Percentiles rank a stretch among this genome's conserved stretches.
phyloP scores from a whole-genome alignment of 2,113 vertebrate species.

The Oreochromis niloticus region DNA sequence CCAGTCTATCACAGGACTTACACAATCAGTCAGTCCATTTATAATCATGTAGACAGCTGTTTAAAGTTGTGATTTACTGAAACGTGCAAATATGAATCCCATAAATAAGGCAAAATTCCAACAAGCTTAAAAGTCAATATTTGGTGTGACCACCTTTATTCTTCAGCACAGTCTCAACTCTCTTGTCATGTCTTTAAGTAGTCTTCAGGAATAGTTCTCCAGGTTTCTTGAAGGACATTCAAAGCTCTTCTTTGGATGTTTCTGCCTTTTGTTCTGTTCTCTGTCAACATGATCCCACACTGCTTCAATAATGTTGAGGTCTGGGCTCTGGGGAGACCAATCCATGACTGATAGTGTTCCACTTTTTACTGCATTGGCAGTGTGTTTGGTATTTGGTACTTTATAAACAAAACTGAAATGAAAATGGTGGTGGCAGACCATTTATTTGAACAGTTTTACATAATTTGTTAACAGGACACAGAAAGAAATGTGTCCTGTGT shows the following conservation, averaged over 20 bases:
- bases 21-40: not conserved
- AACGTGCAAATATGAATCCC: accelerated
- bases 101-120: not conserved
- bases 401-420: not conserved
- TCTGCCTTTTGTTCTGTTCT: not conserved
- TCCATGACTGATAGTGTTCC: not conserved
- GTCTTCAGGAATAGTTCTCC: not conserved
- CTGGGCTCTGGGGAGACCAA: not conserved
- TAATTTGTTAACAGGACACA: not conserved
- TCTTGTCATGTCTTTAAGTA: accelerated
- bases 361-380: not conserved
- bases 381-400: not conserved
- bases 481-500: not conserved
- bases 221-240: not conserved
- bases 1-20: not conserved
- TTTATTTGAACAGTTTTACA: not conserved
- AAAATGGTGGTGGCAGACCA: not conserved
- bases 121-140: not conserved
- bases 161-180: not conserved
- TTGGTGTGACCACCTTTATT: not conserved
- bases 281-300: not conserved
- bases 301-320: not conserved
- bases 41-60: not conserved
- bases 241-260: not conserved
- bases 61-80: not conserved